Evolutionary conservation across 1,140 invertebrate species (phyloP), one percentile per base, ranked within the genome.

Genomic region (Drosophila tristis): DNA sequence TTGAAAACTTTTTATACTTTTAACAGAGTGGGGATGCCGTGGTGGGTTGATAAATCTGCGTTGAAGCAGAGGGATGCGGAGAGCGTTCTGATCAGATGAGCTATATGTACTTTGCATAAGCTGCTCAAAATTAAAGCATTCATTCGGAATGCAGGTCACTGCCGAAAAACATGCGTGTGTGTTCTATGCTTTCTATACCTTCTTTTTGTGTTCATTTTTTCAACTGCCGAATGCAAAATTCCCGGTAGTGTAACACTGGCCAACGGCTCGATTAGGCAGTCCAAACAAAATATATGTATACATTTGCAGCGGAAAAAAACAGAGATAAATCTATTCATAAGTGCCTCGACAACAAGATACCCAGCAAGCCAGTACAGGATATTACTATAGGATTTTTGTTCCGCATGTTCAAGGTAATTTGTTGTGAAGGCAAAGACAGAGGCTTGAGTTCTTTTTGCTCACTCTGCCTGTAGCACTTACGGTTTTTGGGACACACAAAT

Each of bases 1-100:
- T 56, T 66, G 25, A 63, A 55, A 85, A 80, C 53, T 85, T 84
- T 60, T 53, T 31, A 29, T 53, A 49, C 51, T 63, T 80, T 50
- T 59, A 59, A 26, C 11, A 23, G 29, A 31, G 11, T 49, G 16
- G 0, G 23, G 78, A 25, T 23, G 23, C n/a, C 39, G 23, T 26
- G 9, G n/a, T 5, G 16, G 15, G 35, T 9, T 23, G 15, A 15
- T 16, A 29, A 9, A 29, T 42, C 8, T 31, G 23, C n/a, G n/a
- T 31, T 48, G 6, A 29, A 43, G 8, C 25, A 5, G 15, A 6
- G 47, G 9, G 13, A 6, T 16, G 31, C 31, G 39, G 35, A 39
- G 31, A 39, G 35, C 0, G 3, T 5, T 39, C 35, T 39, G 35
- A 39, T 39, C 11, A 11, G 35, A 13, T 13, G 35, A 39, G 35